Percentiles rank a stretch among this genome's conserved stretches.
These are phyloP conservation scores for Drosophila histrio DNA, from an alignment of 2,888 invertebrate genomes.

Conservation along the genomic window DNA sequence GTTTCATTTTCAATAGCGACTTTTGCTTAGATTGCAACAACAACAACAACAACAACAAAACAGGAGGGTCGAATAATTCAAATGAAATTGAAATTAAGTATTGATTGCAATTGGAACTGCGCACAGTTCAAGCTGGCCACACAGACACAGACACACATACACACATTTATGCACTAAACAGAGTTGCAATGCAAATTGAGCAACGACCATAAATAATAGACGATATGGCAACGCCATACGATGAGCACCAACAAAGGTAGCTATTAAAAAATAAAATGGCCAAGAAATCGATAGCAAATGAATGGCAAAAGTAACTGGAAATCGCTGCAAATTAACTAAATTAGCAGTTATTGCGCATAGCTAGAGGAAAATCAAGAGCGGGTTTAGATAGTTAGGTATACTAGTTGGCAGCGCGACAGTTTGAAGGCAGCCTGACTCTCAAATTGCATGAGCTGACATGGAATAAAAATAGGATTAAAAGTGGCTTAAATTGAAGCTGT, in stretches of 20 bases:
- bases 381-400: not conserved
- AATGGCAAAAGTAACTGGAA: conserved; percentile 57
- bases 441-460: conserved; percentile 17
- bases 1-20: conserved; percentile 29
- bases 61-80: conserved; percentile 43
- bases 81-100: conserved; percentile 71
- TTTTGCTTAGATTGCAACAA: conserved; percentile 26
- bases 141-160: conserved; percentile 13
- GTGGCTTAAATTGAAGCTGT: too few relatives aligned
- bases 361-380: conserved; percentile 22
- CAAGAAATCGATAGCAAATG: conserved; percentile 47
- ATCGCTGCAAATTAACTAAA: conserved; percentile 62
- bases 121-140: conserved; percentile 10
- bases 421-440: conserved; percentile 5
- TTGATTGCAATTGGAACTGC: conserved; percentile 65
- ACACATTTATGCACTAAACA: not conserved
- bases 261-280: conserved; percentile 42
- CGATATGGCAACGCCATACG: conserved; percentile 54
- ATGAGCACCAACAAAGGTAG: conserved; percentile 35
- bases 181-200: conserved; percentile 41
- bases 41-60: conserved; percentile 7
- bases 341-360: conserved; percentile 36
- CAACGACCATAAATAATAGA: conserved; percentile 52
- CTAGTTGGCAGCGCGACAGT: not conserved
- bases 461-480: too few relatives aligned